Conservation (phyloP, 2,888 invertebrate genomes). For the Chesias legatella region DNA sequence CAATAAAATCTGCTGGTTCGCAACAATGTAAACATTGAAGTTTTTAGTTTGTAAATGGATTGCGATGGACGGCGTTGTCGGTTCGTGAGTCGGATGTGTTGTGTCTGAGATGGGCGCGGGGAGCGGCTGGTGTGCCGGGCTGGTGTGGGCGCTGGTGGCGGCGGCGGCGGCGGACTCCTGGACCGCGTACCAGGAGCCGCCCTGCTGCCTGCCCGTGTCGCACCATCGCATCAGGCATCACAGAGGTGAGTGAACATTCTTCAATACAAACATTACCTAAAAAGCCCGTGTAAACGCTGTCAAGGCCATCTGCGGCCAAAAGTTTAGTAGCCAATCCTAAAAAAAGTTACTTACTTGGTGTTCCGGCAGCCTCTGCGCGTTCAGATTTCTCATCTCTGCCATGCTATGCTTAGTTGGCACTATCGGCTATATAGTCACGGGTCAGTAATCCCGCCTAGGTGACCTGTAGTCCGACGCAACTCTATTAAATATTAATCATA, state of each 20-base stretch:
- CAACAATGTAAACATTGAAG: slow-evolving; percentile 69
- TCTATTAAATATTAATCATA: no score
- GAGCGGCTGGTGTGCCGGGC: slow-evolving; percentile 52
- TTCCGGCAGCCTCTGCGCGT: no score
- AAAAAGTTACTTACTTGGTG: no score
- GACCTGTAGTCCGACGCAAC: no score
- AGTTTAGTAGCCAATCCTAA: no score
- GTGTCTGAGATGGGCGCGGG: slow-evolving; percentile 48
- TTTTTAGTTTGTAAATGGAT: slow-evolving; percentile 50
- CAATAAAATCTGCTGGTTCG: slow-evolving; percentile 56
- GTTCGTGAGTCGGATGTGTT: slow-evolving; percentile 50
- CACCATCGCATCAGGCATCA: slow-evolving; percentile 83
- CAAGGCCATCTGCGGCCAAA: no score
- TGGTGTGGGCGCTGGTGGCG: slow-evolving; percentile 59
- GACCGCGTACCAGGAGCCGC: slow-evolving; percentile 84
- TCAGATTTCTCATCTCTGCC: no score
- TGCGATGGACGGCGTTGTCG: slow-evolving; percentile 37
- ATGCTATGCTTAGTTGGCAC: no score
- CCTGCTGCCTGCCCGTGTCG: slow-evolving; percentile 81
- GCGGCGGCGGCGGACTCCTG: slow-evolving; percentile 82
- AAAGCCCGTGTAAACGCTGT: no score
- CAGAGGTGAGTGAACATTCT: slow-evolving; percentile 78
- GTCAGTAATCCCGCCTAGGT: no score
- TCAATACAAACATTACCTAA: no score
- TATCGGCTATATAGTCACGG: no score